Evolutionary conservation across 1,140 invertebrate genomes (phyloP), one percentile per base, ranked within the genome.

Genomic region (Andrena cerasifolii): DNA sequence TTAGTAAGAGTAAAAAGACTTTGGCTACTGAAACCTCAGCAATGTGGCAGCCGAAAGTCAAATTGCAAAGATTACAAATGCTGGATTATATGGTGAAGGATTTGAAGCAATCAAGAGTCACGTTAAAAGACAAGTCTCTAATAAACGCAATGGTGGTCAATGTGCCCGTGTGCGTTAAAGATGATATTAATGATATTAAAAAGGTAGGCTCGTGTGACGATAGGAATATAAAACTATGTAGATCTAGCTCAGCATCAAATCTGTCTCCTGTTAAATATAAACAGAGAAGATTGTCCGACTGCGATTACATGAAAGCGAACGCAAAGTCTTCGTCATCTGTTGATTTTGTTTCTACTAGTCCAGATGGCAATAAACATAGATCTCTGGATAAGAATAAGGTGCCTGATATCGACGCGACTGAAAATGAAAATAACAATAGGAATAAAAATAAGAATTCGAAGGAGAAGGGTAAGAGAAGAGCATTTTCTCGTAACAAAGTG

Each of bases 31-130:
- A 78, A 24, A 82, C 76, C 12, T 71, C 81, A n/a, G n/a, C n/a
- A 0, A 88, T 83, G 56, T 91, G 91, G 89, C 91, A 93, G 58
- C 91, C 91, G 1, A 88, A 89, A 54, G 92, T 93, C 0, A 90
- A 90, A 24, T 63, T 93, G 0, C 87, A 90, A n/a, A 82, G 92
- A 12, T 89, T 89, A 1, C 86, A 86, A 78, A 86, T 90, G 4
- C 43, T 93, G 5, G 92, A 93, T 43, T 87, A 86, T 7, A 92
- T 93, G 87, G 91, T 90, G 0, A 92, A 88, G 59, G 90, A 91
- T 62, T 53, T 90, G 0, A 88, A 87, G n/a, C 81, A 87, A 51
- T 88, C 86, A 47, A 90, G 89, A 21, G 24, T 61, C 6, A 31
- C 12, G 6, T 59, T 91, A 0, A 68, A 36, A 5, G 18, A 67